Conservation (phyloP, 2,888 invertebrate genomes). For the Drosophila siamana region DNA sequence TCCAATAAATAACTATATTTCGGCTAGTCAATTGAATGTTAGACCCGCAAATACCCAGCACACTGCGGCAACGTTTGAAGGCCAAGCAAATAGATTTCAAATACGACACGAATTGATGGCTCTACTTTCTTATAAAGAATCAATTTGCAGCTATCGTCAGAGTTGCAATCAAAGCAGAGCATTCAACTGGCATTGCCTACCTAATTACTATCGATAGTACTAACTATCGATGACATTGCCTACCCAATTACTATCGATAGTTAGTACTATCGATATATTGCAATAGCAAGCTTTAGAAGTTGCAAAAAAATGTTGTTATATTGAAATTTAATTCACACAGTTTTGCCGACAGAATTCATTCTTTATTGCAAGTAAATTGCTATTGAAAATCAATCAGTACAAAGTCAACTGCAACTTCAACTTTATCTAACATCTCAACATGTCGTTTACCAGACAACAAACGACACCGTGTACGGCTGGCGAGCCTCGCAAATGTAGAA, state of each 20-base stretch:
- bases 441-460: conserved; percentile 7
- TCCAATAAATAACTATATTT: conserved; percentile 10
- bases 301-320: too few species aligned
- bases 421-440: too few species aligned
- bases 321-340: too few species aligned
- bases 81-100: neutral
- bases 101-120: neutral
- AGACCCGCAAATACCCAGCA: conserved; percentile 3
- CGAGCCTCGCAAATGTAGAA: conserved; percentile 25
- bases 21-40: neutral
- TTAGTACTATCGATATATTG: neutral
- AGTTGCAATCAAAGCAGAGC: too few species aligned
- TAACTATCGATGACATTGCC: neutral
- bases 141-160: too few species aligned
- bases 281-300: neutral
- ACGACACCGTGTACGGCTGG: conserved; percentile 14
- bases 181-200: too few species aligned
- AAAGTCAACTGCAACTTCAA: too few species aligned
- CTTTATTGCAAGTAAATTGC: too few species aligned
- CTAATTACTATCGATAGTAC: neutral
- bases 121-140: too few species aligned
- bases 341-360: too few species aligned
- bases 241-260: neutral
- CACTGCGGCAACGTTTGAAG: neutral
- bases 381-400: too few species aligned